Evolutionary conservation across 1,140 invertebrate genomes (phyloP).

Genomic region (Telenomus remus): DNA sequence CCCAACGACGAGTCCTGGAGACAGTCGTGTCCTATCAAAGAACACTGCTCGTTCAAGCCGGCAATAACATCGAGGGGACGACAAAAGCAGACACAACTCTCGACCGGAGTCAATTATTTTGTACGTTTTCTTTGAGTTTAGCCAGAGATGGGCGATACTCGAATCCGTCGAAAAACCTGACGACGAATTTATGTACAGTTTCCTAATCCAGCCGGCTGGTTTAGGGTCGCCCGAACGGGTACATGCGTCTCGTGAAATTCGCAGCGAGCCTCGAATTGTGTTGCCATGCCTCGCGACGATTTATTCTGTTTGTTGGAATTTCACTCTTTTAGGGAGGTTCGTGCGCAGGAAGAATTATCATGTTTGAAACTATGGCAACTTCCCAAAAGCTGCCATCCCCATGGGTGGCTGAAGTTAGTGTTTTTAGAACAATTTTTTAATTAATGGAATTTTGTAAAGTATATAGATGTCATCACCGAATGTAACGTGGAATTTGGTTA

Average conservation of each 20-base stretch:
- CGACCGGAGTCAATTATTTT: constrained; percentile 39
- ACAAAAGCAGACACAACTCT: constrained; percentile 32
- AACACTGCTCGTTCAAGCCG: constrained; percentile 33
- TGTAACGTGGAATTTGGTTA: no score
- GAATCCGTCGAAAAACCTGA: constrained; percentile 21
- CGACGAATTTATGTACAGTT: constrained; percentile 20
- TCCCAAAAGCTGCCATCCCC: no score
- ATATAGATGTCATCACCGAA: no score
- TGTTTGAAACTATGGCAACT: background rate
- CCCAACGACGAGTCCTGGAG: constrained; percentile 27
- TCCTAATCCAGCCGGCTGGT: background rate
- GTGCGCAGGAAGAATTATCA: background rate
- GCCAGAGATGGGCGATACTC: constrained; percentile 16
- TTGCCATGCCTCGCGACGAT: background rate
- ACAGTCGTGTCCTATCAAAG: constrained; percentile 51
- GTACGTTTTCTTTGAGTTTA: constrained; percentile 18
- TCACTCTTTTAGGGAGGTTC: background rate
- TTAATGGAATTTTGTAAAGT: no score
- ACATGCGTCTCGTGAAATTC: constrained; percentile 12
- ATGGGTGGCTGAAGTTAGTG: no score
- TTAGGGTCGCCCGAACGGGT: background rate
- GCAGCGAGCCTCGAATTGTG: background rate
- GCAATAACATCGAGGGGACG: constrained; percentile 42
- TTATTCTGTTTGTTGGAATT: constrained; percentile 5
- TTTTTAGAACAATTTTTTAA: no score